Evolutionary conservation across 2,888 invertebrate genomes (phyloP).

Genomic region (Hypsopygia costalis): DNA sequence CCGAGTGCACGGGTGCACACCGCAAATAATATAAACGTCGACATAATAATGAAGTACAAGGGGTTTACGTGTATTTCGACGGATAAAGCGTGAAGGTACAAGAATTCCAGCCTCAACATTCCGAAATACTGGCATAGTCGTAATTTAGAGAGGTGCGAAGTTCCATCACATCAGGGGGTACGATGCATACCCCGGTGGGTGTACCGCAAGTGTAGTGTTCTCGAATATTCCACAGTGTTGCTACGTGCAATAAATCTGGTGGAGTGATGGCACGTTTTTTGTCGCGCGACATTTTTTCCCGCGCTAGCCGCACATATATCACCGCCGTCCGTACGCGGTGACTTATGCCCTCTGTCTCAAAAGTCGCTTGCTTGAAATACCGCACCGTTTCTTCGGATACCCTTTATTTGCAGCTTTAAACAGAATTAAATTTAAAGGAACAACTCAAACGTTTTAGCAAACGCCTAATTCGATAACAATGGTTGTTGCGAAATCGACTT

Average conservation of each 20-base stretch:
- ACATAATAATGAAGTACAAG: conserved; percentile 7
- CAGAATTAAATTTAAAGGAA: conserved; percentile 20
- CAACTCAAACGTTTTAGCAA: conserved; percentile 10
- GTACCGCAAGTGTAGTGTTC: conserved; percentile 48
- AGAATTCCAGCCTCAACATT: conserved; percentile 22
- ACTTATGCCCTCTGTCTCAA: conserved; percentile 27
- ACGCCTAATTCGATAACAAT: conserved; percentile 22
- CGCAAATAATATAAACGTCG: conserved; percentile 7
- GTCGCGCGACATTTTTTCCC: conserved; percentile 77
- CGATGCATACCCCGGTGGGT: conserved; percentile 57
- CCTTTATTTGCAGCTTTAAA: conserved; percentile 10
- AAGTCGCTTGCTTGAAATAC: conserved; percentile 40
- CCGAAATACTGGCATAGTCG: conserved; percentile 52
- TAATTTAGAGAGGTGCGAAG: conserved; percentile 77
- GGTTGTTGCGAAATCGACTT: conserved; percentile 26
- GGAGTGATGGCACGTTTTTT: conserved; percentile 74
- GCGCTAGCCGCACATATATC: conserved; percentile 74
- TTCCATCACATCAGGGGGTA: conserved; percentile 76
- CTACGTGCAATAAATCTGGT: conserved; percentile 68
- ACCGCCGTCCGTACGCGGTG: conserved; percentile 30
- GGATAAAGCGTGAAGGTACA: conserved; percentile 9
- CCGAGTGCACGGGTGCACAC: background rate
- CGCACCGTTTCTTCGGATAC: conserved; percentile 33
- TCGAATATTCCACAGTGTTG: conserved; percentile 67
- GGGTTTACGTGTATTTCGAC: background rate